These are phyloP conservation scores for Toxostoma redivivum DNA, from an alignment of 2,113 vertebrate species.

Conservation along the genomic window DNA sequence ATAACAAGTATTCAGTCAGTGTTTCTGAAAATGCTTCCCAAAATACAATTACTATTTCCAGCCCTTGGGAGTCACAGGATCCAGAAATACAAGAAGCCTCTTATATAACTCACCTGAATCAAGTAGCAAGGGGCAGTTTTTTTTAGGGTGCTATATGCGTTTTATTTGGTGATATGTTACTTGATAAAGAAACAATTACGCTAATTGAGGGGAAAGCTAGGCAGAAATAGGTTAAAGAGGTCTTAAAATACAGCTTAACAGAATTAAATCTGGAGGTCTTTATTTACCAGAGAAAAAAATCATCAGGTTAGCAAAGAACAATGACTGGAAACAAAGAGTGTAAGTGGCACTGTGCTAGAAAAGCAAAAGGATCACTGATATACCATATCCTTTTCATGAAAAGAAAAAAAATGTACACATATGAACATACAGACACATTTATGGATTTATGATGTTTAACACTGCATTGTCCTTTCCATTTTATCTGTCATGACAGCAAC, in stretches of 20 bases:
- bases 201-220: conserved; percentile 59
- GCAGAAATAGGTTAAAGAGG: conserved; percentile 64
- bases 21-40: conserved; percentile 42
- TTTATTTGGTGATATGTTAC: conserved; percentile 25
- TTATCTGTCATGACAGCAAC: background rate
- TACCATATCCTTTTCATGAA: background rate
- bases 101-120: conserved; percentile 21
- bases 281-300: conserved; percentile 58
- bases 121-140: background rate
- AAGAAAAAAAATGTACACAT: background rate
- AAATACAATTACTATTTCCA: conserved; percentile 48
- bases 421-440: background rate
- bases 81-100: conserved; percentile 18
- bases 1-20: background rate
- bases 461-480: background rate
- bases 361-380: background rate
- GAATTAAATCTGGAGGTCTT: conserved; percentile 45
- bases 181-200: conserved; percentile 56
- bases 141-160: conserved; percentile 1
- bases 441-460: background rate
- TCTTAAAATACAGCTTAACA: conserved; percentile 49
- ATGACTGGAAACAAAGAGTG: conserved; percentile 29
- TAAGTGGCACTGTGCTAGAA: background rate
- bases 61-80: background rate
- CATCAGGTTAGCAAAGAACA: conserved; percentile 18